Base-by-base conservation (phyloP, 2,888 invertebrate genomes). In the Microctonus hyperodae region DNA sequence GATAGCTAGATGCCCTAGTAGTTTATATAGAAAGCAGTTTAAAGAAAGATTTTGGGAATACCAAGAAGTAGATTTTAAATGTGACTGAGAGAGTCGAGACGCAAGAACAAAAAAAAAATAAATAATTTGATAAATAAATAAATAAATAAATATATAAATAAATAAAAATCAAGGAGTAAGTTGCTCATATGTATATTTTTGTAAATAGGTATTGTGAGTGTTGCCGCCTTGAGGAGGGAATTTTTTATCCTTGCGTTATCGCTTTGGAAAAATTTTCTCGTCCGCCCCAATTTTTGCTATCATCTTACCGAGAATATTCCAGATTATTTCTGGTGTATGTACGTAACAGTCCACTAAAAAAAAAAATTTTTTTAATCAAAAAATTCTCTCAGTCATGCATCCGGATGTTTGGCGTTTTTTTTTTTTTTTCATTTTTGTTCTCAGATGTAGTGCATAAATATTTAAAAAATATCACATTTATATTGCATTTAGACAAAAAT, bases 181-280 rank as follows among this genome's bases (percentile, higher is more conserved):
- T 83, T 83, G 83, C 82, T 83, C 82, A 82, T 78, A 79, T 83
- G 81, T 83, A 83, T 83, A 83, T 83, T 83, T 83, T 83, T 83
- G 83, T 83, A 83, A 83, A 80, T 80, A 80, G 78, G 75, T 80
- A 79, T 80, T 79, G 79, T 77, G 79, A 80, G 77, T 79, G 80
- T 79, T 76, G 80, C 80, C 80, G 80, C 81, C 79, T 82, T 81
- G 77, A 80, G 78, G 80, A 73, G 73, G 72, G 74, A 71, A 72
- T 69, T 70, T 71, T 69, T 71, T 69, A 74, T 25, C 13, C 48
- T 56, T 48, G 37, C 28, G 56, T 61, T 35, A 58, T 51, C 61
- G 59, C 60, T 64, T 44, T 71, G n/a, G 44, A 67, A 71, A 69
- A 73, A 71, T 67, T 28, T 70, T 72, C 74, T 74, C 64, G 74